phyloP scores from a whole-genome alignment of 1,140 invertebrate genomes.

The Pogonus chalceus region DNA sequence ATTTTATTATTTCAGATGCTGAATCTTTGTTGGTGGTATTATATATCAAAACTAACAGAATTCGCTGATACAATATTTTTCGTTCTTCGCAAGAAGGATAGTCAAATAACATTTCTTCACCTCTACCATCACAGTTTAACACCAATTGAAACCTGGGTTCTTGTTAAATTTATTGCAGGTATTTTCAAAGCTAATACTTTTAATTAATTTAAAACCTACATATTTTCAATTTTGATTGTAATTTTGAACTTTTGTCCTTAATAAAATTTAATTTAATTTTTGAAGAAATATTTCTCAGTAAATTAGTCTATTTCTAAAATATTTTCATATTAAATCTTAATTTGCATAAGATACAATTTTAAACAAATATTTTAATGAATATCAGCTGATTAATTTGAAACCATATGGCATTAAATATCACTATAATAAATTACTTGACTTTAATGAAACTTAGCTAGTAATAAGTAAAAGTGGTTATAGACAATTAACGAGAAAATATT shows the following conservation, averaged over 20 bases:
- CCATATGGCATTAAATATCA: background rate
- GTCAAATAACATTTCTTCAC: conserved; percentile 85
- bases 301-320: no score
- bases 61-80: conserved; percentile 93
- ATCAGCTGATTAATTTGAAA: background rate
- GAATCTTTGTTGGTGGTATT: conserved; percentile 91
- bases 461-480: conserved; percentile 15
- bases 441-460: conserved; percentile 5
- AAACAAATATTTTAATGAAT: background rate
- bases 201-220: no score
- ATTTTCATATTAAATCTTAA: no score
- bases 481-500: no score
- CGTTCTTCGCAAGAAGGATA: conserved; percentile 83
- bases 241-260: no score
- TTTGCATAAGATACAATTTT: no score
- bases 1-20: conserved; percentile 71
- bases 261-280: no score
- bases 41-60: conserved; percentile 93
- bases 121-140: conserved; percentile 93
- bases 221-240: no score
- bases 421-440: background rate
- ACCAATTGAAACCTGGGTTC: conserved; percentile 89
- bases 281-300: no score
- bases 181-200: no score
- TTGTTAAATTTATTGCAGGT: conserved; percentile 90